Conservation (phyloP, 2,113 vertebrate genomes). For the Hassar affinis region DNA sequence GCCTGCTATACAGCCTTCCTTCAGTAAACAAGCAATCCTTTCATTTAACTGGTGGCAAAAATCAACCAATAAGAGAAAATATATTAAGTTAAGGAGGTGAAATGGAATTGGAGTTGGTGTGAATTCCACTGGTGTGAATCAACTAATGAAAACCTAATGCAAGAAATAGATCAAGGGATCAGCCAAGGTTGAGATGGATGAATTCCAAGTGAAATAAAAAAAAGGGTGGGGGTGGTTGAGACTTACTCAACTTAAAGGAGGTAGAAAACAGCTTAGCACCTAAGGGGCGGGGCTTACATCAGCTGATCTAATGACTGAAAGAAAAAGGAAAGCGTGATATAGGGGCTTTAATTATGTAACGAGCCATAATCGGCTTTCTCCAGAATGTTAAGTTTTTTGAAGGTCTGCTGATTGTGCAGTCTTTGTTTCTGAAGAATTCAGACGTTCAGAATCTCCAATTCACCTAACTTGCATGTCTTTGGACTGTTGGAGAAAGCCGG, state of each 20-base stretch:
- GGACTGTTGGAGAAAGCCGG: too few species aligned
- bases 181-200: background rate
- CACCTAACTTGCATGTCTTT: too few species aligned
- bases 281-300: constrained; percentile 29
- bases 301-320: constrained; percentile 37
- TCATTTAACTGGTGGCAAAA: constrained; percentile 24
- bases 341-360: constrained; percentile 32
- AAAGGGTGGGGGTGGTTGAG: background rate
- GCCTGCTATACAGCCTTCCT: constrained; percentile 7
- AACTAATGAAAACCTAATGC: background rate
- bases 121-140: background rate
- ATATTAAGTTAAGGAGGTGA: background rate
- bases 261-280: background rate
- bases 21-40: constrained; percentile 26
- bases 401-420: constrained; percentile 32
- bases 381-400: constrained; percentile 22
- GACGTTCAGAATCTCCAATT: too few species aligned
- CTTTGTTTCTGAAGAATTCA: constrained; percentile 15
- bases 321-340: constrained; percentile 18
- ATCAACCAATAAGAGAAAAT: constrained; percentile 21
- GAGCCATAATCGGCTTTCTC: constrained; percentile 39
- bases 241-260: background rate
- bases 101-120: background rate
- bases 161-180: constrained; percentile 7
- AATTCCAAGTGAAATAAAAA: background rate